These are phyloP conservation scores for Colaptes auratus DNA, from an alignment of 2,113 vertebrate species.

Conservation along the genomic window DNA sequence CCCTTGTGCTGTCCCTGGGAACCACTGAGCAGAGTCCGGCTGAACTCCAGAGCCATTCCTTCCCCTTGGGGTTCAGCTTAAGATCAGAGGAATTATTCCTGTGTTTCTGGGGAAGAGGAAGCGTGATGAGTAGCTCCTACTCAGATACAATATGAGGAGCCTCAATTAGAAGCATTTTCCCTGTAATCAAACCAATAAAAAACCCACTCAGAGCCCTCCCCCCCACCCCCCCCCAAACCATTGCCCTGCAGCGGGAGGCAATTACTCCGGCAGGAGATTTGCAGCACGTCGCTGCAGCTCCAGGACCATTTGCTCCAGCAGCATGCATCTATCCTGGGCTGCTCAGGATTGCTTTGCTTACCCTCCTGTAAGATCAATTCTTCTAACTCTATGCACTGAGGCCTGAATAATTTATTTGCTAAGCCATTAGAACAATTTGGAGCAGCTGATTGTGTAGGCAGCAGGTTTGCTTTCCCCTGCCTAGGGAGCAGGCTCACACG, in stretches of 20 bases:
- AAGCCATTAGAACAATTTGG: conserved; percentile 54
- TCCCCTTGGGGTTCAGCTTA: neutral
- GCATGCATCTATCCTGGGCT: neutral
- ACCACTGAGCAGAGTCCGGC: no score
- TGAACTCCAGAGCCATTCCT: neutral
- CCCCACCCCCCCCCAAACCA: neutral
- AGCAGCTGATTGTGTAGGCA: neutral
- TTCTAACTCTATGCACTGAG: conserved; percentile 32
- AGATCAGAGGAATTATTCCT: neutral
- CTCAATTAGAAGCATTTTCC: conserved; percentile 45
- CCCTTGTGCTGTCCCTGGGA: no score
- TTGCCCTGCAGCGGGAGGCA: conserved; percentile 53
- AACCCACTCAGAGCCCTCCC: neutral
- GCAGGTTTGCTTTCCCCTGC: neutral
- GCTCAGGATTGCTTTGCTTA: conserved; percentile 56
- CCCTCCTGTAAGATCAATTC: conserved; percentile 46
- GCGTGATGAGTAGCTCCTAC: neutral
- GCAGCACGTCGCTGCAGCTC: conserved; percentile 4
- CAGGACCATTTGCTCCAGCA: conserved; percentile 29
- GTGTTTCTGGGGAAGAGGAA: neutral
- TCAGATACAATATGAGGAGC: conserved; percentile 9
- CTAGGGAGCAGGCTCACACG: neutral
- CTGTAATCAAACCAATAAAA: conserved; percentile 22
- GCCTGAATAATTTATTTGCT: conserved; percentile 65
- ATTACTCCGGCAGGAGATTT: conserved; percentile 18